Conservation (phyloP, 2,797 vertebrate genomes). For the Glossophaga mutica region DNA sequence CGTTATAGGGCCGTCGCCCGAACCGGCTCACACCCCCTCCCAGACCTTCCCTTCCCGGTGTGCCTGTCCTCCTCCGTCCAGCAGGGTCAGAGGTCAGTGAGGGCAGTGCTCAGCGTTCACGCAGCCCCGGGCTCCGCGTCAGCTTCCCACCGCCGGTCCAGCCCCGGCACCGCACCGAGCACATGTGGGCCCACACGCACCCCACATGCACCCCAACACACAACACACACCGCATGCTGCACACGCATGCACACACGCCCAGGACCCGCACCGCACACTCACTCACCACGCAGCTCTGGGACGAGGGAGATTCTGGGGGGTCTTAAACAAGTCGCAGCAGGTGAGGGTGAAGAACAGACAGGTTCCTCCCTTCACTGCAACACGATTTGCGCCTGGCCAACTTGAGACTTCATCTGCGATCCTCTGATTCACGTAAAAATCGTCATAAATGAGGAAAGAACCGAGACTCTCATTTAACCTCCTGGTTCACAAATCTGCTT, state of each 20-base stretch:
- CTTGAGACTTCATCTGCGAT: neutral
- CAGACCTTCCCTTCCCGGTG: neutral
- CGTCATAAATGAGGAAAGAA: neutral
- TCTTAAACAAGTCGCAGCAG: neutral
- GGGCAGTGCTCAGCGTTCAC: neutral
- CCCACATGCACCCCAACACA: too few species aligned
- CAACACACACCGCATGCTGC: too few species aligned
- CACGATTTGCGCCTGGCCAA: accelerated
- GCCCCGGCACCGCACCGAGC: too few species aligned
- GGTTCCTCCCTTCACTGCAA: neutral
- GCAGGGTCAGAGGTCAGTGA: neutral
- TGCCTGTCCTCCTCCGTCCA: neutral
- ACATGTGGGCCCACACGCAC: neutral
- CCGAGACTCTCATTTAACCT: neutral
- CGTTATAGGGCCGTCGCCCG: too few species aligned
- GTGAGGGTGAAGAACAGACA: neutral
- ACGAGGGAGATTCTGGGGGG: neutral
- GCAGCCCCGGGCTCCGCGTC: too few species aligned
- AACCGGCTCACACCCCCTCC: neutral
- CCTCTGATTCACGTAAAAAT: neutral
- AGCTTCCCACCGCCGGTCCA: neutral
- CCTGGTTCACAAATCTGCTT: neutral
- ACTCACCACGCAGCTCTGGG: neutral
- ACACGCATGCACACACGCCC: too few species aligned
- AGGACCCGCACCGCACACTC: neutral